phyloP scores from a whole-genome alignment of 2,113 vertebrate genomes.

The Alethe diademata region DNA sequence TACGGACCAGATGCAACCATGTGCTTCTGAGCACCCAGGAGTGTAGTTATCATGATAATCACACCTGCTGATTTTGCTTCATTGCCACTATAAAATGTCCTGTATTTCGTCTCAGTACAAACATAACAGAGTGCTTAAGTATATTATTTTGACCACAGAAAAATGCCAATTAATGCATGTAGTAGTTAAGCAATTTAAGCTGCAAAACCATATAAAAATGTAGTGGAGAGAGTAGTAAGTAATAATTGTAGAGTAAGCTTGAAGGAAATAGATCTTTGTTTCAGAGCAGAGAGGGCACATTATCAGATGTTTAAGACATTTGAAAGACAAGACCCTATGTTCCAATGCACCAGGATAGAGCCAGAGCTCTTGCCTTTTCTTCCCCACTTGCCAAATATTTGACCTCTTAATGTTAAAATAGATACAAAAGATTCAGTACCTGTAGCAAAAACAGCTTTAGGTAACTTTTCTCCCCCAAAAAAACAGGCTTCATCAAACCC shows the following conservation, averaged over 20 bases:
- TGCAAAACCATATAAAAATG: background rate
- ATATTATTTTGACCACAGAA: constrained; percentile 47
- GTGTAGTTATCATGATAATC: constrained; percentile 56
- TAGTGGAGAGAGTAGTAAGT: background rate
- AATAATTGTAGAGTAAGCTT: background rate
- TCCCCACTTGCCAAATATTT: background rate
- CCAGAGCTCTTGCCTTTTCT: background rate
- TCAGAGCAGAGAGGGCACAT: background rate
- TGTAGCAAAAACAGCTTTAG: background rate
- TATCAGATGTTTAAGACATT: background rate
- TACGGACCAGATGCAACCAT: constrained; percentile 46
- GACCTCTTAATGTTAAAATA: background rate
- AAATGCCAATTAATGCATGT: constrained; percentile 50
- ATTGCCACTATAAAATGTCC: constrained; percentile 20
- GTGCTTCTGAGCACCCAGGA: constrained; percentile 30
- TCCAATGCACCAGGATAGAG: background rate
- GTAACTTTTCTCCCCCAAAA: background rate
- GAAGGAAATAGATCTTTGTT: background rate
- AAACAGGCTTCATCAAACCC: background rate
- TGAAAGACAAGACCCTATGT: background rate
- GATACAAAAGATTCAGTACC: background rate
- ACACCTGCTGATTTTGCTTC: constrained; percentile 55
- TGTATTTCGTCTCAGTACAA: background rate
- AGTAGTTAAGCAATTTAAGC: background rate
- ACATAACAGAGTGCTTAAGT: constrained; percentile 20